These are phyloP conservation scores for Epirrhoe alternata DNA, from an alignment of 2,888 invertebrate species.

Conservation along the genomic window DNA sequence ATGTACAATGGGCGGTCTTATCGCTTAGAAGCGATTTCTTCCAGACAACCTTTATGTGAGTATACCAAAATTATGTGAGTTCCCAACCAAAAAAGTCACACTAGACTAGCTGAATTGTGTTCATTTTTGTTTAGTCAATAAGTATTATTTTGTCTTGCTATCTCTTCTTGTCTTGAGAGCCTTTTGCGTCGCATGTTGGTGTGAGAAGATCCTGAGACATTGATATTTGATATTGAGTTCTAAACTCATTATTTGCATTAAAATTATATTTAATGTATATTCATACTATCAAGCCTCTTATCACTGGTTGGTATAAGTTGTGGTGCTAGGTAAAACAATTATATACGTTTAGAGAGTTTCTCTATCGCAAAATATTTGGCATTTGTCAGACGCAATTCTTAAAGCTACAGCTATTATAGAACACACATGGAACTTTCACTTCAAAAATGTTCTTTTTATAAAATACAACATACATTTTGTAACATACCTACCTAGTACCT, in stretches of 20 bases:
- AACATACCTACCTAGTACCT: background rate
- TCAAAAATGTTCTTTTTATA: constrained; percentile 6
- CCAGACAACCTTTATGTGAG: no score
- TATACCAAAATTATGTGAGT: no score
- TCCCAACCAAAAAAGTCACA: no score
- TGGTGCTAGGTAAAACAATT: constrained; percentile 1
- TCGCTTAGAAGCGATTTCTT: no score
- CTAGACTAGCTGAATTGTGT: no score
- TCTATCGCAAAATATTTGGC: constrained; percentile 14
- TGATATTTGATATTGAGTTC: background rate
- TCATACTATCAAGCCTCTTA: constrained; percentile 8
- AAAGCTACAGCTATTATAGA: constrained; percentile 4
- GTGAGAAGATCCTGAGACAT: background rate
- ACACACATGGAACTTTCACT: constrained; percentile 14
- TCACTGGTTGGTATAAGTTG: constrained; percentile 6
- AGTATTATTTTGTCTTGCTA: no score
- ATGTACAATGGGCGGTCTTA: no score
- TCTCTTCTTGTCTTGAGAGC: no score
- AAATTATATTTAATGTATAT: background rate
- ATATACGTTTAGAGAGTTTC: background rate
- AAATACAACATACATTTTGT: background rate
- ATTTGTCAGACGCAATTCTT: constrained; percentile 7
- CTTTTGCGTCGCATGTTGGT: no score
- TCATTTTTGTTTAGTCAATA: no score
- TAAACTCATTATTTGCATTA: background rate